These are phyloP conservation scores for Yasuhikotakia modesta DNA, from an alignment of 2,797 vertebrate species.

Conservation along the genomic window DNA sequence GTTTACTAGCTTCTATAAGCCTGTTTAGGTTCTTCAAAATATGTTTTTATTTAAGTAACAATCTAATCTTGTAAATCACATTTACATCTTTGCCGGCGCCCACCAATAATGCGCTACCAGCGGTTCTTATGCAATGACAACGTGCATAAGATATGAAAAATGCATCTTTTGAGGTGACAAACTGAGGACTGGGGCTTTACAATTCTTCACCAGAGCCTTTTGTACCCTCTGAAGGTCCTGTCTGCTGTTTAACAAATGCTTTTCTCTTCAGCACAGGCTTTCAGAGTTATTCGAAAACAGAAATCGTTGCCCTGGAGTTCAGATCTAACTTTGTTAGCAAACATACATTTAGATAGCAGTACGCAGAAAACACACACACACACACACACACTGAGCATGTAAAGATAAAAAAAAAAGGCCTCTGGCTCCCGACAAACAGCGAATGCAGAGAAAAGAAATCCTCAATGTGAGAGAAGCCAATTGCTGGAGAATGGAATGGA, in stretches of 20 bases:
- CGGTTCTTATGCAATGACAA: too few relatives aligned
- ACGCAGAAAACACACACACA: neutral
- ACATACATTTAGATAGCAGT: neutral
- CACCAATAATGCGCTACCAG: too few relatives aligned
- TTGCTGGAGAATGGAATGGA: constrained; percentile 84
- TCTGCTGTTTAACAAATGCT: constrained; percentile 68
- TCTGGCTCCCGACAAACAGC: constrained; percentile 70
- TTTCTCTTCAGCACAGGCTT: constrained; percentile 62
- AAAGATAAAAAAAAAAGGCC: constrained; percentile 65
- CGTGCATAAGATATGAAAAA: neutral
- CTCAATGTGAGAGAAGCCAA: constrained; percentile 67
- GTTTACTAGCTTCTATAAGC: too few relatives aligned
- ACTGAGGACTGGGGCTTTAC: neutral
- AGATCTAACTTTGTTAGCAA: constrained; percentile 26
- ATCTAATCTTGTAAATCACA: too few relatives aligned
- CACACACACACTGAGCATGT: neutral
- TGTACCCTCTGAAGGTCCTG: constrained; percentile 63
- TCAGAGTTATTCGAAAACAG: constrained; percentile 12
- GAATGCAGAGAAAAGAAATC: constrained; percentile 71
- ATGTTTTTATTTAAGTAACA: too few relatives aligned
- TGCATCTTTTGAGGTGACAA: neutral
- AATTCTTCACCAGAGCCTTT: too few relatives aligned
- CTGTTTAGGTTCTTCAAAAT: too few relatives aligned
- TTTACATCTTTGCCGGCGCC: too few relatives aligned
- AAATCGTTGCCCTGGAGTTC: neutral